A percentile compares a stretch with the other conserved stretches of the same genome.
Evolutionary conservation across 2,797 vertebrate species (phyloP).

Genomic region (Pangasius krempfi): DNA sequence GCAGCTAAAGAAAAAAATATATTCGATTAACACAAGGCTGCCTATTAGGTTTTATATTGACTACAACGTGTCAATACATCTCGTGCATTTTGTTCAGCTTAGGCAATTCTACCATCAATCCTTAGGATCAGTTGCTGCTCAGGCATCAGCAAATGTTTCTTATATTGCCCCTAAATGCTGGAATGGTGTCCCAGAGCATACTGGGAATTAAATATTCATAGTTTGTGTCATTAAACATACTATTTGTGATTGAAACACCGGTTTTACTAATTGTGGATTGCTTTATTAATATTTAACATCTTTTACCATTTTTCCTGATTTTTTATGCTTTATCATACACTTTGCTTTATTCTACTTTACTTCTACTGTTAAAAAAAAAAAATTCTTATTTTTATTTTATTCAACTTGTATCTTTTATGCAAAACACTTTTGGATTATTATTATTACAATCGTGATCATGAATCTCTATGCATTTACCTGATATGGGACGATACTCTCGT

Average conservation of each 20-base stretch:
- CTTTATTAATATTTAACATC: neutral
- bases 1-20: neutral
- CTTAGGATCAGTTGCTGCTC: neutral
- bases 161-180: neutral
- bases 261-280: neutral
- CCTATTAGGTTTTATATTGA: neutral
- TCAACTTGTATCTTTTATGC: neutral
- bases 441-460: neutral
- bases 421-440: neutral
- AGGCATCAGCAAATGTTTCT: neutral
- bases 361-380: too few relatives aligned
- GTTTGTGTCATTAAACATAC: neutral
- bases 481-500: constrained; percentile 94
- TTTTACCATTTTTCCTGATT: neutral
- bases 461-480: constrained; percentile 76
- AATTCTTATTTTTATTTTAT: neutral
- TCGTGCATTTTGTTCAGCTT: neutral
- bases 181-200: neutral
- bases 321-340: neutral
- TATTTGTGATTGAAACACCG: neutral
- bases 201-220: neutral
- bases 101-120: neutral
- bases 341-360: neutral
- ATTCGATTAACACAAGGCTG: neutral
- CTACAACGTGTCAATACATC: neutral